phyloP scores from a whole-genome alignment of 2,113 vertebrate genomes.

The Bubo blakistoni region DNA sequence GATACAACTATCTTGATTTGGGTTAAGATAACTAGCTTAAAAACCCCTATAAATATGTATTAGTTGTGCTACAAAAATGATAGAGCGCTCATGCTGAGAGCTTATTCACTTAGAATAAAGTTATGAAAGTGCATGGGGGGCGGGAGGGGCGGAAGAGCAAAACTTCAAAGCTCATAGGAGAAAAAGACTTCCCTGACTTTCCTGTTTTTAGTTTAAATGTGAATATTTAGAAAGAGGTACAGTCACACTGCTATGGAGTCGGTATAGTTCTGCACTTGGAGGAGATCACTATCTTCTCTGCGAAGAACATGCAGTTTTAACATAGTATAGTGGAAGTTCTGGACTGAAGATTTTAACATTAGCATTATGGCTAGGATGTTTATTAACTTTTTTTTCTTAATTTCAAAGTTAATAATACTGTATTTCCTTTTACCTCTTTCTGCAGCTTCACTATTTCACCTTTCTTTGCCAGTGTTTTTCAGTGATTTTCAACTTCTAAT shows the following conservation, averaged over 20 bases:
- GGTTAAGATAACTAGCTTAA: not conserved
- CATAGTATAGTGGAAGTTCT: not conserved
- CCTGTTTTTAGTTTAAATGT: not conserved
- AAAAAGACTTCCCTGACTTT: not conserved
- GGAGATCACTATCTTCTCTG: not conserved
- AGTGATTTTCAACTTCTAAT: not conserved
- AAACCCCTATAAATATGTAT: not conserved
- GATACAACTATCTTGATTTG: not conserved
- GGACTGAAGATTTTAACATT: not conserved
- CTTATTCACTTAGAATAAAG: not conserved
- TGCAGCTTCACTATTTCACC: accelerated
- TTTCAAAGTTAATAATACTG: not conserved
- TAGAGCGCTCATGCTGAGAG: not conserved
- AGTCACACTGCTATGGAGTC: not conserved
- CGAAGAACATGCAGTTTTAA: not conserved
- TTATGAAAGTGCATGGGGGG: not conserved
- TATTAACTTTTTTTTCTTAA: not conserved
- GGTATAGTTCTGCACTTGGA: not conserved
- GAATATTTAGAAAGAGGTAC: not conserved
- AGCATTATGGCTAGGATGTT: not conserved
- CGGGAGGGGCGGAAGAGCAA: not conserved
- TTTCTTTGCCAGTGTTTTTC: not conserved
- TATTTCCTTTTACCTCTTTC: not conserved
- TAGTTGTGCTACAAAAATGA: not conserved
- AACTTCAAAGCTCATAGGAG: not conserved